Base-by-base conservation (phyloP, 2,797 vertebrate species). In the Etheostoma perlongum region DNA sequence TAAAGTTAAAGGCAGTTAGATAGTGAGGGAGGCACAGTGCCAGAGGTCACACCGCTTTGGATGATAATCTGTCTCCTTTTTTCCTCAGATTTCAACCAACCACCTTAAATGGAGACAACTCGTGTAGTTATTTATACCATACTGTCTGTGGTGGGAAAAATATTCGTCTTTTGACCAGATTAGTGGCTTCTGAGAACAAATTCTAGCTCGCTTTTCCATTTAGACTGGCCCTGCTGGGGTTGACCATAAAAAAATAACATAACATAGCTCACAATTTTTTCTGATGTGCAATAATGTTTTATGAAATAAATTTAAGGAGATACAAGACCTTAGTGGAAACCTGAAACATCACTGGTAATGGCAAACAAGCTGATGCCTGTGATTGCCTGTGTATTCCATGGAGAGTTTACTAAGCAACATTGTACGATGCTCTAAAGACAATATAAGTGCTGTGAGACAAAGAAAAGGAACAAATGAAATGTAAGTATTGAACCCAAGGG, bases 1-100 rank as follows among this genome's bases (percentile, higher is more conserved):
- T 91, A 93, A 93, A 94, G 90, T 92, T 92, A 88, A 91, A 91
- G 79, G 87, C 84, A 84, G 88, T 89, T 81, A 89, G 90, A 88
- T 82, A 82, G 89, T 9, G 76, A 74, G 75, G 67, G 85, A 82
- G 89, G 88, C 74, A 23, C 60, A 1, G 67, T 19, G 89, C 84
- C 84, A 90, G 89, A 88, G 91, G 89, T 91, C 90, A 81, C 79
- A 47, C 30, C 33, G 23, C 76, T 86, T 90, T 85, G 91, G 87
- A 92, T 83, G 86, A 89, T 88, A 77, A 90, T 91, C 87, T 70
- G 59, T 76, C 79, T 83, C 58, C 77, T 36, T 47, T 54, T 70
- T 78, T 70, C 13, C 27, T 14, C 72, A 54, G 71, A 85, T 91
- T 89, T 82, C 59, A 79, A 74, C 75, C 42, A 83, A 87, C 52